Base-by-base conservation (phyloP, 92 coral and sea anemone genomes). In the Epizoanthus ramosus region DNA sequence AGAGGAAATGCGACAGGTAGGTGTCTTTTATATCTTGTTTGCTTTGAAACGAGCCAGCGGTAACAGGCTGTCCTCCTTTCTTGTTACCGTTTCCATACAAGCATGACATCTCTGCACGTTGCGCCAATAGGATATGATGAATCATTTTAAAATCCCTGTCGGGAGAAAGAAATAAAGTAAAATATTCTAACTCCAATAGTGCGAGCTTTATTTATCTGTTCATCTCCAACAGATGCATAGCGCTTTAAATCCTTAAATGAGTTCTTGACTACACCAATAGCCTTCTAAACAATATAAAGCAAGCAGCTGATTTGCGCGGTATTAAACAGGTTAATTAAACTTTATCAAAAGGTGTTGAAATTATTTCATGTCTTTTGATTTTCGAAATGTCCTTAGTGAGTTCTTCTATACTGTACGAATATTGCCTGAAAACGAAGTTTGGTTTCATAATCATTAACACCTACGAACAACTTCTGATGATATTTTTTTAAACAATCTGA, bases 1-100 rank as follows among this genome's bases (percentile, higher is more conserved):
- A 43, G 39, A 13, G 56, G 71, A 6, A 77, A 77, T 57, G 82
- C 70, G n/a, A 59, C 82, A 23, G 82, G 82, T 67, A 67, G 21
- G 39, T 5, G 5, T 67, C 3, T 41, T 15, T 67, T 67, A 67
- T 67, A 67, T 67, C 31, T 67, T 67, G 50, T 41, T 33, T 33
- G 33, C 12, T 67, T 67, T 41, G 28, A 33, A 9, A 67, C 6
- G 3, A 41, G 23, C 3, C 3, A 33, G 22, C 31, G 14, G 15
- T 0, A 37, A 6, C 43, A 3, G 43, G 47, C 18, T 28, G 33
- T 33, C 33, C 72, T 16, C 22, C 9, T 3, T 12, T 18, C 13
- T 6, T 67, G 31, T 15, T 67, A 2, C 13, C 15, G 6, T 14
- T 67, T 61, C 0, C 41, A 35, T 52, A 58, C 33, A 18, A 53